These are phyloP conservation scores for Embiotoca jacksoni DNA, from an alignment of 2,113 vertebrate species.

Conservation along the genomic window DNA sequence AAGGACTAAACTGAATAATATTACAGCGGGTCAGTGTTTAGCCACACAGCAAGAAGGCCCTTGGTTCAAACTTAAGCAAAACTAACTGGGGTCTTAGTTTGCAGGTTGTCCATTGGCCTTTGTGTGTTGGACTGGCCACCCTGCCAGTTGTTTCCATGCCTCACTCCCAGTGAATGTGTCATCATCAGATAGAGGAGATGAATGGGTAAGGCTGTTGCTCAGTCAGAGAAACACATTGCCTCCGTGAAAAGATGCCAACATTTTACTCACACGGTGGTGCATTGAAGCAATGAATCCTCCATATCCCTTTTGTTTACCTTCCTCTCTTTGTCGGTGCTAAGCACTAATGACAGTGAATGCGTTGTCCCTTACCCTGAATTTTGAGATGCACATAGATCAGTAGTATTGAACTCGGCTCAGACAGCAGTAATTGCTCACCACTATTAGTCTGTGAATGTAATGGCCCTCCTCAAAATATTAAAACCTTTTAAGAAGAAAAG, in stretches of 20 bases:
- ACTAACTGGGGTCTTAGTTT: neutral
- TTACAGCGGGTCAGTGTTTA: neutral
- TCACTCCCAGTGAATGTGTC: neutral
- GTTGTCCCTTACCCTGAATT: neutral
- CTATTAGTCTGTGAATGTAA: neutral
- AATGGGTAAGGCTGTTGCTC: constrained; percentile 18
- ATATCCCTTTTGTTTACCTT: constrained; percentile 28
- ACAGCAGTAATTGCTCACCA: constrained; percentile 8
- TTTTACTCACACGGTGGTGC: constrained; percentile 17
- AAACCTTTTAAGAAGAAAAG: neutral
- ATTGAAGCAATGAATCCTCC: constrained; percentile 4
- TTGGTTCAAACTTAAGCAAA: neutral
- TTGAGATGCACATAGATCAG: neutral
- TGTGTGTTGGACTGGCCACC: constrained; percentile 9
- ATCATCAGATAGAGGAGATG: constrained; percentile 21
- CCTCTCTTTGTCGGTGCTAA: constrained; percentile 1
- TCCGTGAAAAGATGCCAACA: constrained; percentile 8
- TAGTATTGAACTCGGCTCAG: neutral
- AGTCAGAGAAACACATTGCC: constrained; percentile 16
- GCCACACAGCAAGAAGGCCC: neutral
- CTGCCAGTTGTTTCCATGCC: constrained; percentile 4
- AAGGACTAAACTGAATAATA: neutral
- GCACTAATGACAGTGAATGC: neutral
- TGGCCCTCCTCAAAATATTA: neutral
- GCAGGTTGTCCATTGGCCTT: neutral